Base-by-base conservation (phyloP, 23 tunicate species). In the Pegea sp. region DNA sequence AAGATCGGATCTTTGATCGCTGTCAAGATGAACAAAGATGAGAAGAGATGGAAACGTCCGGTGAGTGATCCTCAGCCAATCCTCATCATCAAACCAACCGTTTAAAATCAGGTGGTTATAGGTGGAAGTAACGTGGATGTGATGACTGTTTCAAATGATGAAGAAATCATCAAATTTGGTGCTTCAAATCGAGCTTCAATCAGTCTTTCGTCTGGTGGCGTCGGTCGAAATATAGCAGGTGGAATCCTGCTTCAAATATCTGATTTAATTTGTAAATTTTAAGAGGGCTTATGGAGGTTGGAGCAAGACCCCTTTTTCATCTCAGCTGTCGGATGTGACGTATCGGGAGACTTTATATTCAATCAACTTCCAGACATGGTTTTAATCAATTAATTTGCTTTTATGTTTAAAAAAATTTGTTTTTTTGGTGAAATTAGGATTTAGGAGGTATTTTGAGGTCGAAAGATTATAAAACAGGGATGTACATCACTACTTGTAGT, bases 191-290 rank as follows among this genome's bases (percentile, higher is more conserved):
- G 75, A 11, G 69, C 93, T 4, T 29, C 52, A 1, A 57, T 66
- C 26, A 59, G 60, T 32, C 65, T 56, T 13, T 54, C 75, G 18
- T 63, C 64, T 33, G 93, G 93, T 52, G 93, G 93, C 0, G 93
- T 81, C 1, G 93, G 81, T 25, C 44, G 74, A 48, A 81, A 81
- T 44, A 66, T 81, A 2, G 66, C 93, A 48, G 93, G 93, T 81
- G 24, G n/a, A n/a, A n/a, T n/a, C n/a, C n/a, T n/a, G n/a, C n/a
- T n/a, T n/a, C n/a, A n/a, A n/a, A 4, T 19, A 31, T 26, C 28
- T 11, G 46, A 8, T 38, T 8, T 38, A 38, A 16, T 11, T 8
- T 38, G 16, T 11, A 38, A 38, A 8, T 38, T 38, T 38, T 38
- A 8, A 81, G 93, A 81, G 57, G 60, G 54, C 25, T 30, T 81